These are phyloP conservation scores for Grapholita molesta DNA, from an alignment of 1,140 invertebrate species.

Conservation along the genomic window DNA sequence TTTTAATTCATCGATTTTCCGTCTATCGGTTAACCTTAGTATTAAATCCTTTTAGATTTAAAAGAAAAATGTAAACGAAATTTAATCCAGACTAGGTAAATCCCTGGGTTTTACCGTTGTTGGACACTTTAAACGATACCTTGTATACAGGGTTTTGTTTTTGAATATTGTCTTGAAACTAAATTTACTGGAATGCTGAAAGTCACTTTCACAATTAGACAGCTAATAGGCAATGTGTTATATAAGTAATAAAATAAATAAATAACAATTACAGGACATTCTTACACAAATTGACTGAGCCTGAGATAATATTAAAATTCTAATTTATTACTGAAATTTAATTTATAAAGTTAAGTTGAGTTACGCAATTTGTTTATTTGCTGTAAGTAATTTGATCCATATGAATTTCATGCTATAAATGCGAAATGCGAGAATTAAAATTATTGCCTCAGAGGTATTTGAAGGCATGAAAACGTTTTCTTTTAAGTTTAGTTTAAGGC, in stretches of 20 bases:
- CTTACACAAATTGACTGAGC: no score
- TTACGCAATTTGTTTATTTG: neutral
- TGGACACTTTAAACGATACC: neutral
- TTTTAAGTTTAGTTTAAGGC: slow-evolving; percentile 37
- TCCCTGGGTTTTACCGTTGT: neutral
- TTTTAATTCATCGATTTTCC: no score
- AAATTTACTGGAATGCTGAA: no score
- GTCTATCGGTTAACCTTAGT: neutral
- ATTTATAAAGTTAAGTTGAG: no score
- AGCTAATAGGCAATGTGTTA: no score
- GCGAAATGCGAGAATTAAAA: slow-evolving; percentile 4
- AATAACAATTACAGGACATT: no score
- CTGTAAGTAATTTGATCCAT: slow-evolving; percentile 4
- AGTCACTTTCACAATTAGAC: no score
- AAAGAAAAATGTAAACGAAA: neutral
- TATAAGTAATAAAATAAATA: no score
- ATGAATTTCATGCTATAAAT: slow-evolving; percentile 13
- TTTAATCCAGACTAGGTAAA: neutral
- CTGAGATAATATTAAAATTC: no score
- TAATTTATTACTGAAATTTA: no score
- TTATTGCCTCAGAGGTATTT: slow-evolving; percentile 23
- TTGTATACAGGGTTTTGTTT: neutral
- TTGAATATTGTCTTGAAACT: neutral
- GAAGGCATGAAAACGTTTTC: slow-evolving; percentile 36
- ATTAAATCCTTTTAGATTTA: neutral